Evolutionary conservation across 2,888 invertebrate species (phyloP).

Genomic region (Steromphala cineraria): DNA sequence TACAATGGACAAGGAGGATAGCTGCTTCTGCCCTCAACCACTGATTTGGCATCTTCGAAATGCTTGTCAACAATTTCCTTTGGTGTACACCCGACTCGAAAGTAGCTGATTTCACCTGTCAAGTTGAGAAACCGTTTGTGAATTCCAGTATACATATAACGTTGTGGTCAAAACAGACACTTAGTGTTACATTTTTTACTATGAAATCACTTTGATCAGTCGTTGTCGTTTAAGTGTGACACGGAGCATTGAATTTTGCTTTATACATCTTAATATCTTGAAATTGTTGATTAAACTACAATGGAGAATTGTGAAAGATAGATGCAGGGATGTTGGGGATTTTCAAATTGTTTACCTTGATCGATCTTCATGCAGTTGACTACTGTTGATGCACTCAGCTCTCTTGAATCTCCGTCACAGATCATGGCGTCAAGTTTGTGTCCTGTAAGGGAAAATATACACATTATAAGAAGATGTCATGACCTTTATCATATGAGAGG

Average conservation of each 20-base stretch:
- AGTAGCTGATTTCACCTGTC: constrained; percentile 15
- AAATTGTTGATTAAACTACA: too few species aligned
- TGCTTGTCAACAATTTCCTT: constrained; percentile 3
- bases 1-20: constrained; percentile 45
- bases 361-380: constrained; percentile 57
- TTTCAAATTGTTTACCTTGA: constrained; percentile 39
- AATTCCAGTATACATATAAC: too few species aligned
- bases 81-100: constrained; percentile 17
- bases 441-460: constrained; percentile 35
- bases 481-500: background rate
- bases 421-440: constrained; percentile 52
- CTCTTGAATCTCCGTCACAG: constrained; percentile 55
- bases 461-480: background rate
- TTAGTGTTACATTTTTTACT: too few species aligned
- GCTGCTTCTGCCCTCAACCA: background rate
- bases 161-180: too few species aligned
- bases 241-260: too few species aligned
- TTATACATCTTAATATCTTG: too few species aligned
- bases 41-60: constrained; percentile 10
- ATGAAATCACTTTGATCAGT: too few species aligned
- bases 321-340: too few species aligned
- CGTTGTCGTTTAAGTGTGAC: too few species aligned
- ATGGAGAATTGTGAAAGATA: too few species aligned
- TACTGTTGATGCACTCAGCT: constrained; percentile 55
- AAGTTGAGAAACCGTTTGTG: background rate